A percentile compares a stretch with the other conserved stretches of the same genome.
Evolutionary conservation across 1,140 invertebrate species (phyloP).

Genomic region (Neodiprion lecontei): DNA sequence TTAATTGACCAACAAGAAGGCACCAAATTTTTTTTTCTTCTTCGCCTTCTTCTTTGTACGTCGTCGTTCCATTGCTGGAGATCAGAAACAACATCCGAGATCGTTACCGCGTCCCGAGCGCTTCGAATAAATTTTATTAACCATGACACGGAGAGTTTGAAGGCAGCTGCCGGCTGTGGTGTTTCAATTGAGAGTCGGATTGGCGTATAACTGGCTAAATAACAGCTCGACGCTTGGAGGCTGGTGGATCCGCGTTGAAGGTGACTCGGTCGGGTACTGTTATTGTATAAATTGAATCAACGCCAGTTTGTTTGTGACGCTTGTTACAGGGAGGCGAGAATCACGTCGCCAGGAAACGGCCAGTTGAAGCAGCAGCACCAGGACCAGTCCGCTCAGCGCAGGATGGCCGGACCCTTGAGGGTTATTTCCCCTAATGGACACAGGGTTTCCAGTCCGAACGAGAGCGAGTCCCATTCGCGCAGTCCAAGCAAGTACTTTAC

Average conservation of each 20-base stretch:
- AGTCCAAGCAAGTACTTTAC: constrained; percentile 45
- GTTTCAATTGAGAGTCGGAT: not conserved
- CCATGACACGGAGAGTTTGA: too few species aligned
- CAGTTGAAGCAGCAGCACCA: constrained; percentile 29
- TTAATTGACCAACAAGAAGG: too few species aligned
- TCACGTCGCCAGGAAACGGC: constrained; percentile 1
- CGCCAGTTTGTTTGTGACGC: not conserved
- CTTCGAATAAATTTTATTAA: too few species aligned
- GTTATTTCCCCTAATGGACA: constrained; percentile 47
- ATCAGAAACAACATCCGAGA: too few species aligned
- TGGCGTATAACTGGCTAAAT: too few species aligned
- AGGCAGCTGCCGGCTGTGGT: not conserved
- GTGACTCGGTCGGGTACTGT: not conserved
- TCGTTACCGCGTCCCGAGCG: too few species aligned
- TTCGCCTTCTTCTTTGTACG: too few species aligned
- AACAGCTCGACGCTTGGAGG: not conserved
- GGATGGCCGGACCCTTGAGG: constrained; percentile 42
- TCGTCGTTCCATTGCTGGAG: too few species aligned
- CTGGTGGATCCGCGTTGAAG: not conserved
- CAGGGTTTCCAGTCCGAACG: constrained; percentile 52
- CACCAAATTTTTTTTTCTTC: too few species aligned
- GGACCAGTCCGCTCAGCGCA: constrained; percentile 26
- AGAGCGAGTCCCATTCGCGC: constrained; percentile 46
- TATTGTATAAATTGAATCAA: constrained; percentile 1
- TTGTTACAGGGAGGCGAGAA: constrained; percentile 1